Percentiles rank a stretch among this genome's conserved stretches.
These are phyloP conservation scores for Bellardia bayeri DNA, from an alignment of 2,888 invertebrate species.

Conservation along the genomic window DNA sequence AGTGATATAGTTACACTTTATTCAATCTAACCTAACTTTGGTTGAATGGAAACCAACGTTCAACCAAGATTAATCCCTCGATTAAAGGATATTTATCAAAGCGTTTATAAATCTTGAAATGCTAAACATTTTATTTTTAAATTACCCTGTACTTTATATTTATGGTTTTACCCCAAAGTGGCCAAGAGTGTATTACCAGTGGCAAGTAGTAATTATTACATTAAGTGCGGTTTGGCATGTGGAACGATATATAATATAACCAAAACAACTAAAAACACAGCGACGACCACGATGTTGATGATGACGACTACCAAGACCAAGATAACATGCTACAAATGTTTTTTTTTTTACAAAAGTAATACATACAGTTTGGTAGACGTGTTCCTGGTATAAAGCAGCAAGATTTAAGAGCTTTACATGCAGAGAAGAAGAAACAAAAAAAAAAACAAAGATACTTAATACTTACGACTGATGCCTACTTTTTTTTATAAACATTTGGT, in stretches of 20 bases:
- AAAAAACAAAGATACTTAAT: constrained; percentile 52
- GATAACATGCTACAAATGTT: constrained; percentile 68
- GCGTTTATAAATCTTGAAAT: no score
- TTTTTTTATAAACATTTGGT: constrained; percentile 26
- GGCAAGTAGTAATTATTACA: constrained; percentile 83
- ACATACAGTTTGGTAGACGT: constrained; percentile 77
- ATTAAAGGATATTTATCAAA: no score
- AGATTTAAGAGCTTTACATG: constrained; percentile 44
- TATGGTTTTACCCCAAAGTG: constrained; percentile 59
- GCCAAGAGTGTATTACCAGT: constrained; percentile 81
- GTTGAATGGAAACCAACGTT: no score
- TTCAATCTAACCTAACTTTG: no score
- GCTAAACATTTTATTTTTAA: not conserved
- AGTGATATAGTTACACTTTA: no score
- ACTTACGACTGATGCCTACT: constrained; percentile 41
- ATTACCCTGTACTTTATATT: constrained; percentile 26
- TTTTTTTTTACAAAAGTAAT: constrained; percentile 67
- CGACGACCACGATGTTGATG: constrained; percentile 52
- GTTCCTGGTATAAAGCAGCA: constrained; percentile 70
- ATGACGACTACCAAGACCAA: constrained; percentile 32
- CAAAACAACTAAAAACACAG: constrained; percentile 22
- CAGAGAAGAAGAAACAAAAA: constrained; percentile 9
- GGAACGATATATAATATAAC: constrained; percentile 69
- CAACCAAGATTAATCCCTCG: no score
- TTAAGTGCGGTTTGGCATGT: constrained; percentile 80